Evolutionary conservation across 2,797 vertebrate genomes (phyloP), one percentile per base, ranked within the genome.

Genomic region (Hybognathus amarus): DNA sequence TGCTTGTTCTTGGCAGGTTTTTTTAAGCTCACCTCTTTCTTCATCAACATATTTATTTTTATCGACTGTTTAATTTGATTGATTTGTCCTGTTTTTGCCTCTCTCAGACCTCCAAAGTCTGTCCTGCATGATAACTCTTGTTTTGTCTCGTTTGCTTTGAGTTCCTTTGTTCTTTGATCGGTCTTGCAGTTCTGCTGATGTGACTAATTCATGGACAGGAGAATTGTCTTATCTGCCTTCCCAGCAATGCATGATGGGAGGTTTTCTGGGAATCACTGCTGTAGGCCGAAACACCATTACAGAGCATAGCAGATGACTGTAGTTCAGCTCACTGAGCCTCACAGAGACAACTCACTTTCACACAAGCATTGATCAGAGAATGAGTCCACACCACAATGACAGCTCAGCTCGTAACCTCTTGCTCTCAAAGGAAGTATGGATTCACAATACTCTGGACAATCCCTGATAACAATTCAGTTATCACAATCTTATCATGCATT

Each of bases 241-340:
- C 67, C 47, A 77, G 63, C 45, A 78, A 40, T 56, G 18, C 67
- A 50, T 77, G 27, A 68, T 77, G 68, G 85, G 66, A 42, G 45
- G 33, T n/a, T 66, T 67, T 84, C 76, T 54, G 33, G 38, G 83
- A 86, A 85, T 42, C 30, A 36, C 52, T 80, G 54, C 27, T 4
- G 42, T 74, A 78, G 71, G 47, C n/a, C 77, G 47, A 75, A 87
- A 82, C 77, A 86, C 71, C 54, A 6, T 68, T 83, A 74, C 69
- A 74, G 59, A 59, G 22, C 50, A 24, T 5, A 36, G 38, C 56
- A 12, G 54, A 82, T 54, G 36, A 83, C 27, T 59, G 70, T 36
- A 17, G 22, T 33, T 74, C 47, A 69, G 33, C 50, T 27, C 63
- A 36, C 85, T 17, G 47, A n/a, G n/a, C n/a, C n/a, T n/a, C n/a